These are phyloP conservation scores for Zosterops borbonicus DNA, from an alignment of 2,113 vertebrate species.

Conservation along the genomic window DNA sequence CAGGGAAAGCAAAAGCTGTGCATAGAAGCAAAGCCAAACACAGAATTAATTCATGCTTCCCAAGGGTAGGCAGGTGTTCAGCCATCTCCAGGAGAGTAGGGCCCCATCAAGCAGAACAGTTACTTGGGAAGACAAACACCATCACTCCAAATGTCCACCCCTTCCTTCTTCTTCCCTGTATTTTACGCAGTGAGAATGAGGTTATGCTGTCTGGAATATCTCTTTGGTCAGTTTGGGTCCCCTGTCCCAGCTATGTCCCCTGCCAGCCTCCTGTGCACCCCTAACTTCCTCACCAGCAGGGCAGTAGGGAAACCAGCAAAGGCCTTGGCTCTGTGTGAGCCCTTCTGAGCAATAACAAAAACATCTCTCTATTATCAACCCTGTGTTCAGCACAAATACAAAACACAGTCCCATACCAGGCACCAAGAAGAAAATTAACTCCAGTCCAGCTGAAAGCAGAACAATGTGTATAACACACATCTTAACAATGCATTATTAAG, in stretches of 20 bases:
- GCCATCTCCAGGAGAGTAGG: not conserved
- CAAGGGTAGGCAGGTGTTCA: not conserved
- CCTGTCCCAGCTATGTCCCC: not conserved
- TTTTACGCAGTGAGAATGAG: not conserved
- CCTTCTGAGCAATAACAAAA: not conserved
- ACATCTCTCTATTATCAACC: not conserved
- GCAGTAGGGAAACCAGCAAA: rapidly evolving
- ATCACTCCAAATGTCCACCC: not conserved
- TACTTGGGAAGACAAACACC: not conserved
- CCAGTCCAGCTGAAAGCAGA: not conserved
- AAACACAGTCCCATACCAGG: not conserved
- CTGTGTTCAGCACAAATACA: not conserved
- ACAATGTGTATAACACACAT: not conserved
- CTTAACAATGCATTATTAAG: not conserved
- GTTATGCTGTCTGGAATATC: not conserved
- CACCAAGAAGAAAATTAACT: not conserved
- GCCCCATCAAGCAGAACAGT: rapidly evolving
- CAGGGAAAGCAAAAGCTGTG: not conserved
- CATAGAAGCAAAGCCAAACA: not conserved
- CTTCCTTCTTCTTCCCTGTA: not conserved
- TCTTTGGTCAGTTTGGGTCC: not conserved
- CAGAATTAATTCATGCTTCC: not conserved
- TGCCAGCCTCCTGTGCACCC: rapidly evolving
- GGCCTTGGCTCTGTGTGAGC: not conserved
- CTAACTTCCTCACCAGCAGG: rapidly evolving